Conservation (phyloP, 2,113 vertebrate species). For the Cololabis saira region DNA sequence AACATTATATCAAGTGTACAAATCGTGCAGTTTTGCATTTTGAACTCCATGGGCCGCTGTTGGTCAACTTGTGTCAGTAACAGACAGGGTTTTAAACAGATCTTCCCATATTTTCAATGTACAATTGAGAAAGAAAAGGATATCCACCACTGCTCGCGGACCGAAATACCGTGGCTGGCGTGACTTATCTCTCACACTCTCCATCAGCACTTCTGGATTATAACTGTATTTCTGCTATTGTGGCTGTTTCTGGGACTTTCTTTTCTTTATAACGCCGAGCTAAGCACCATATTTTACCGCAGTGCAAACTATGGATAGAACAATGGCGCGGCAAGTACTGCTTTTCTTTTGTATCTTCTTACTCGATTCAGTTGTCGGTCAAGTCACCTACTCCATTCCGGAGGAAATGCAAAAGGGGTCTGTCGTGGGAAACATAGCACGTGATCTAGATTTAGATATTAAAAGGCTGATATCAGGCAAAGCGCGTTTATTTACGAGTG, state of each 20-base stretch:
- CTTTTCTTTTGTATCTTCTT: conserved; percentile 25
- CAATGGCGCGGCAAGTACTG: conserved; percentile 61
- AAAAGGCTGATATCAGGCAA: conserved; percentile 60
- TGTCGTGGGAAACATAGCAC: conserved; percentile 73
- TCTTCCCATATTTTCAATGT: conserved; percentile 31
- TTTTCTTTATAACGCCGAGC: neutral
- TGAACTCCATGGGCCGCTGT: conserved; percentile 62
- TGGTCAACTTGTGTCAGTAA: conserved; percentile 29
- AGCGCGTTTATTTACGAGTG: conserved; percentile 73
- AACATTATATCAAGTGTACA: fast-evolving
- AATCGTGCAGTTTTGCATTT: conserved; percentile 27
- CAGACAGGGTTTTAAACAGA: conserved; percentile 1
- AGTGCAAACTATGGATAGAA: conserved; percentile 3
- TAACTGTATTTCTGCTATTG: neutral
- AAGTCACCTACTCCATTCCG: conserved; percentile 77
- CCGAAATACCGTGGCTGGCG: neutral
- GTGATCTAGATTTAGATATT: conserved; percentile 74
- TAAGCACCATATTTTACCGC: neutral
- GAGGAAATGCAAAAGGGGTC: conserved; percentile 79
- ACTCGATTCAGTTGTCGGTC: conserved; percentile 15
- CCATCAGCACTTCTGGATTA: neutral
- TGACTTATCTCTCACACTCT: too few species aligned
- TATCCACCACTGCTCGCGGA: neutral
- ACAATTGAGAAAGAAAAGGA: conserved; percentile 18
- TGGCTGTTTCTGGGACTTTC: neutral